Base-by-base conservation (phyloP, 1,140 invertebrate species). In the Achroia grisella region DNA sequence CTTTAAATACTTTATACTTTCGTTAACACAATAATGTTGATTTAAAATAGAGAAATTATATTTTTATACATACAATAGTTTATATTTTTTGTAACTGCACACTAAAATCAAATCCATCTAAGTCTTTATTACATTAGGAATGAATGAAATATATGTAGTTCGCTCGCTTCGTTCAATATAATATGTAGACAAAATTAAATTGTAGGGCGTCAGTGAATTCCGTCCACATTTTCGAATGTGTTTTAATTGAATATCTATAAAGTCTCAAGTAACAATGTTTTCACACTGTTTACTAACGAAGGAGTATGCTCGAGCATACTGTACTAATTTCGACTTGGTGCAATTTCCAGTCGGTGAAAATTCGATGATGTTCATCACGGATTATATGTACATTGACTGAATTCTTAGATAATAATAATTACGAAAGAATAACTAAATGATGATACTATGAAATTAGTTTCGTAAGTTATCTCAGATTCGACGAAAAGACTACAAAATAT, bases 401-500 rank as follows among this genome's bases (percentile, higher is more conserved):
- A 79, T 71, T 70, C 68, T 50, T 79, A 76, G 66, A 70, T 74
- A 66, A 77, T 76, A 72, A 73, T 59, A 47, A n/a, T 63, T 72
- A 60, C 62, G 64, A 69, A 66, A n/a, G n/a, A n/a, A n/a, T n/a
- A n/a, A 72, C 61, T 54, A 67, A 63, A 57, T 76, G 69, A 72
- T 78, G 74, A 2, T 6, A 3, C 6, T 76, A 74, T 67, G 48
- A 66, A 23, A 66, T 74, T 82, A 79, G 71, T 56, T 51, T 61
- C 48, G 52, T 84, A 84, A 84, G 76, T 69, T 76, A 78, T 84
- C 72, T 81, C 77, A 74, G 71, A 79, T 81, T 81, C 71, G 75
- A 82, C 72, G 63, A 84, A 84, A 84, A 84, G 80, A 84, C 80
- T 84, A 77, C 65, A 76, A 77, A 72, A 71, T 50, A 55, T 42